These are phyloP conservation scores for Engraulis encrasicolus DNA, from an alignment of 2,113 vertebrate species.

Conservation along the genomic window DNA sequence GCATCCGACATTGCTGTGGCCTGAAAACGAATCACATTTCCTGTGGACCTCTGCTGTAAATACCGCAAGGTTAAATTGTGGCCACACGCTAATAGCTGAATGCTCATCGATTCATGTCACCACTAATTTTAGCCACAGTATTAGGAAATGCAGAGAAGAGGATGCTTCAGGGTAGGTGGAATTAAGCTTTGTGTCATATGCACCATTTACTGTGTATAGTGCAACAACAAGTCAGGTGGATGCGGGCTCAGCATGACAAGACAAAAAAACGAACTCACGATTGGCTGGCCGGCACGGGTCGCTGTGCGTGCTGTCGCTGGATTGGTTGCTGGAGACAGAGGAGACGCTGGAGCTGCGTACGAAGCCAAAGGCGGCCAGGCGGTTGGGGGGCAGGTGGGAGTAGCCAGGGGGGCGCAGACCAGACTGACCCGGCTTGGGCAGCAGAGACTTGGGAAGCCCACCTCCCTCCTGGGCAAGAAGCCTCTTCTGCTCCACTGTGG, in stretches of 20 bases:
- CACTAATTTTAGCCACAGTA: neutral
- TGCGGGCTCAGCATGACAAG: neutral
- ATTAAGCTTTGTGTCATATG: neutral
- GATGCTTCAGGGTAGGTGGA: neutral
- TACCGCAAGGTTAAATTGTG: neutral
- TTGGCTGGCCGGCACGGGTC: conserved; percentile 77
- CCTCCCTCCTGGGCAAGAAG: conserved; percentile 67
- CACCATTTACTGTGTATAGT: neutral
- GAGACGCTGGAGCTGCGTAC: conserved; percentile 87
- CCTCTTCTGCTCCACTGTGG: conserved; percentile 80
- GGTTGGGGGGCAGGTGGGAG: conserved; percentile 84
- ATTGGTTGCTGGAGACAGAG: conserved; percentile 88
- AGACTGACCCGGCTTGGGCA: conserved; percentile 84
- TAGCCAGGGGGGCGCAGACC: conserved; percentile 91
- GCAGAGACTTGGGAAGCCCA: conserved; percentile 80
- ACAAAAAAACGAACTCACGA: too few species aligned
- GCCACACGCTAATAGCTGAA: neutral
- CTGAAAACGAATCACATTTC: neutral
- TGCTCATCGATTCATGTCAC: neutral
- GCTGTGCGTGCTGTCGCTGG: conserved; percentile 78
- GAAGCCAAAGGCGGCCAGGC: conserved; percentile 85
- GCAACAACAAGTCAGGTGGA: neutral
- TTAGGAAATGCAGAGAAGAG: neutral
- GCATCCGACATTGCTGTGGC: neutral
- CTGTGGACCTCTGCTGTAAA: neutral